These are phyloP conservation scores for Lynx canadensis DNA, from an alignment of 2,113 vertebrate species.

Conservation along the genomic window DNA sequence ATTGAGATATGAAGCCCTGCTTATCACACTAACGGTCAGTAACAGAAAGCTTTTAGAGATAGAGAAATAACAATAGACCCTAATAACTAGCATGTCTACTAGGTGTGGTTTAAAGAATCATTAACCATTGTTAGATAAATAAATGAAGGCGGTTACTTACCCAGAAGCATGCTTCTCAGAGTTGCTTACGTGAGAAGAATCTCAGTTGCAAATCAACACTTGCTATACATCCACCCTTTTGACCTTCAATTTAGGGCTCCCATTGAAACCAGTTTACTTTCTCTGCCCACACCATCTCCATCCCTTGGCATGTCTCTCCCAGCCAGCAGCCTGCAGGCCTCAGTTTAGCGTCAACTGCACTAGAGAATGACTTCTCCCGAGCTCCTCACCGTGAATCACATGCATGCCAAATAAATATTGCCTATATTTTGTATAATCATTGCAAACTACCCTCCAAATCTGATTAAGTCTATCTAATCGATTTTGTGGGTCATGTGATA, in stretches of 20 bases:
- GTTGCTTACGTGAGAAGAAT: neutral
- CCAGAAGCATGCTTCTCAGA: neutral
- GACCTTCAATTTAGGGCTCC: neutral
- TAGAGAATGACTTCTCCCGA: neutral
- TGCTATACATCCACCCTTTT: neutral
- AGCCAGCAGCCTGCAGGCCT: neutral
- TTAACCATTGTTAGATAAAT: conserved; percentile 38
- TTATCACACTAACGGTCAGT: neutral
- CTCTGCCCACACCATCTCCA: neutral
- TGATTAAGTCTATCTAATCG: neutral
- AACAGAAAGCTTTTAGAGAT: neutral
- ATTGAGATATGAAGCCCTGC: neutral
- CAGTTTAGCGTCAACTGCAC: neutral
- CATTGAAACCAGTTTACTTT: conserved; percentile 2
- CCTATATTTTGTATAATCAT: neutral
- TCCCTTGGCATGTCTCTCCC: neutral
- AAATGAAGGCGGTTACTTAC: neutral
- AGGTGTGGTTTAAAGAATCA: conserved; percentile 10
- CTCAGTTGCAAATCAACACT: neutral
- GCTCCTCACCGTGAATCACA: neutral
- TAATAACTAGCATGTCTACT: neutral
- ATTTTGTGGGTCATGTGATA: neutral
- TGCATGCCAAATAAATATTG: neutral
- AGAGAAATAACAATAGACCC: neutral
- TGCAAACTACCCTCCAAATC: neutral